Base-by-base conservation (phyloP, 2,888 invertebrate species). In the Apotomis capreana region DNA sequence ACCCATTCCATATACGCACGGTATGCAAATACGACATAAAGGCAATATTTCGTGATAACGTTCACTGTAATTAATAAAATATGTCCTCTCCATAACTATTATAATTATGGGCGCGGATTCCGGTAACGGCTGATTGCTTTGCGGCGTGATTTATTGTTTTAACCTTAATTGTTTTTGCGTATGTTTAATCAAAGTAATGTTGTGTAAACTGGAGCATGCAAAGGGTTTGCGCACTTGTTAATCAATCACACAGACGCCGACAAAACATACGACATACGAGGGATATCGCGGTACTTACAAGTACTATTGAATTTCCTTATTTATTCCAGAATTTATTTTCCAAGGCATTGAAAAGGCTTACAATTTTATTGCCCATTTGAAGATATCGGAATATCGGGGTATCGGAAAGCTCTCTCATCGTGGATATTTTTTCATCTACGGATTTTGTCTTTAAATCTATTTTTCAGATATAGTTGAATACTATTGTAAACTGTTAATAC, bases 1-100 rank as follows among this genome's bases (percentile, higher is more conserved):
- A 74, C 92, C 92, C 84, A 81, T 83, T 84, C 80, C 83, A 84
- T 88, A 88, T 87, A 88, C 87, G 84, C 89, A 89, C 89, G 89
- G 89, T 92, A 92, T 93, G 92, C 92, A 92, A 93, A 92, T 93
- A 92, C 89, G 82, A 88, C 89, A 90, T 91, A 91, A 91, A 90
- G 84, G 89, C 90, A 90, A 91, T 92, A 92, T 91, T 88, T 91
- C 91, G 91, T 92, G 91, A 91, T 92, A 91, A 85, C 87, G 80
- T 80, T 79, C 80, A 74, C 78, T 77, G 91, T 93, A 92, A 93
- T 92, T 93, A 93, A 92, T 91, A 92, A 91, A 91, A 92, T 92
- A 91, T 89, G 90, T 89, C 87, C 88, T 88, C 85, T 87, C 84
- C 80, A 75, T 76, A 77, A 84, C 83, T 81, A 84, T 84, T 84